phyloP scores from a whole-genome alignment of 2,888 invertebrate genomes.

The Rhorus exstirpatorius region DNA sequence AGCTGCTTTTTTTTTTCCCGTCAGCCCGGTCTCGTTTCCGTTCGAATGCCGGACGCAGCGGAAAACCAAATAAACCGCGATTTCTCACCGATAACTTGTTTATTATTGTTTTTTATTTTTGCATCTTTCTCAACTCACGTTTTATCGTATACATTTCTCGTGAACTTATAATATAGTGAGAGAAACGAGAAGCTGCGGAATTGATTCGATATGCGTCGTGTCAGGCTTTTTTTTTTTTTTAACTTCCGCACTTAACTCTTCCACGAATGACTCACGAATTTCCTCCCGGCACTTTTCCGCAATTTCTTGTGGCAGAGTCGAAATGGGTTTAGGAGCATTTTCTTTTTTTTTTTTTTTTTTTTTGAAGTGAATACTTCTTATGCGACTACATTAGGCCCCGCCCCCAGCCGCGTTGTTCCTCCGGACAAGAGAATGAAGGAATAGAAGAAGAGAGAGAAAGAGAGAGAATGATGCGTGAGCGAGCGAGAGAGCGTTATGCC shows the following conservation, averaged over 20 bases:
- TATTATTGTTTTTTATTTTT: conserved; percentile 27
- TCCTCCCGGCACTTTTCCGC: not conserved
- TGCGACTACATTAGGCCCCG: too few species aligned
- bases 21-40: conserved; percentile 15
- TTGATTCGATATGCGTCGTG: conserved; percentile 42
- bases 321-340: not conserved
- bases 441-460: too few species aligned
- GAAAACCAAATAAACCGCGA: conserved; percentile 40
- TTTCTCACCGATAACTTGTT: conserved; percentile 58
- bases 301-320: not conserved
- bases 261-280: conserved; percentile 27
- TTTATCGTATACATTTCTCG: conserved; percentile 24
- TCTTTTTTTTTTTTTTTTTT: conserved; percentile 2
- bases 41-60: conserved; percentile 46
- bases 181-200: conserved; percentile 1
- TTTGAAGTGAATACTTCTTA: too few species aligned
- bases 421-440: too few species aligned
- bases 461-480: too few species aligned
- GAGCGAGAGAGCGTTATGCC: too few species aligned
- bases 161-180: conserved; percentile 33
- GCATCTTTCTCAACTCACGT: conserved; percentile 35
- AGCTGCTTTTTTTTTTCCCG: conserved; percentile 2
- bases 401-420: too few species aligned
- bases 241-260: conserved; percentile 6
- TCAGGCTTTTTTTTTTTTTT: conserved; percentile 5